Evolutionary conservation across 2,888 invertebrate species (phyloP), one percentile per base, ranked within the genome.

Genomic region (Melanostoma mellinum): DNA sequence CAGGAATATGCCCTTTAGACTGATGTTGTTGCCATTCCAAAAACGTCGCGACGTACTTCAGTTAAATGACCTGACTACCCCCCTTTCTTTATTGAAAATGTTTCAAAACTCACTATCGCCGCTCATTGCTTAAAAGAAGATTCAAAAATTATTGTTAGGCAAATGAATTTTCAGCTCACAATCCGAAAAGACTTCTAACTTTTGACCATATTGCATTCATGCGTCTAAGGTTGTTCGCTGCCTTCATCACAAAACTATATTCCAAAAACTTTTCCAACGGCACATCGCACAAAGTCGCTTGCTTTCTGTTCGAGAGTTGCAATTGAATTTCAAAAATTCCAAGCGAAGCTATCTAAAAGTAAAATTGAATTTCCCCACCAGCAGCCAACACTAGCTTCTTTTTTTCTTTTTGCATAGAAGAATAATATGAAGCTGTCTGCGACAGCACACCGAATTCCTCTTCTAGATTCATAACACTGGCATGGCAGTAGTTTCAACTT

Each of bases 241-340:
- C 20, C 20, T 20, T 20, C 48, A 36, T 35, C 55, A 67, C 40
- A 44, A 44, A 42, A 56, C 56, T 32, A 68, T 67, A 73, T 68
- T 56, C 33, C 56, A 61, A 40, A 56, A 56, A 61, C 8, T 4
- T 35, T 60, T 68, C 42, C 10, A 46, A 68, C 50, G 6, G 5
- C 36, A 20, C 20, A 42, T 68, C 9, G 60, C 48, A 40, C 50
- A 77, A 77, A 71, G 63, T 63, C 58, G 44, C 35, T 58, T 30
- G 20, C 8, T 75, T 36, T 48, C 32, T 10, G 50, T 63, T 32
- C 56, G 52, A 48, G 63, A 74, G 20, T 71, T 30, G 44, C 71
- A 81, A 77, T 82, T 73, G 72, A 77, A 73, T 77, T 73, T 77
- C 20, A 40, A 63, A 42, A 63, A 63, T 68, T 68, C 35, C 61